Conservation (phyloP, 1,140 invertebrate genomes). For the Monochamus saltuarius region DNA sequence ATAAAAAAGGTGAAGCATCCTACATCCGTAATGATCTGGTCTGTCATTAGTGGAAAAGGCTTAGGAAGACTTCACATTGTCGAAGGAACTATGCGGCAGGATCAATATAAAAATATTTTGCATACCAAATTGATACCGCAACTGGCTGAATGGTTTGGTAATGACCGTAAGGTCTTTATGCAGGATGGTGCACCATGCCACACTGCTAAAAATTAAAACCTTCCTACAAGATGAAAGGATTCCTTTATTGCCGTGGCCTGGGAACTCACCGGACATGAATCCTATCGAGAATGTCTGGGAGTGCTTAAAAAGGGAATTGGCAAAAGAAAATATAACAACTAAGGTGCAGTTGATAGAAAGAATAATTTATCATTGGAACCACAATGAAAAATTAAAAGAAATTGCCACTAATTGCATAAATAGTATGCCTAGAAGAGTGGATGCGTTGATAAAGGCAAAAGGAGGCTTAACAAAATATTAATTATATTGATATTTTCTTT, state of each 20-base stretch:
- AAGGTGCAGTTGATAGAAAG: too few species aligned
- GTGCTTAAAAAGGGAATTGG: constrained; percentile 9
- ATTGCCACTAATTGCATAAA: constrained; percentile 1
- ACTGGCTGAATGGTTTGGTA: not conserved
- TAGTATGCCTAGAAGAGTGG: not conserved
- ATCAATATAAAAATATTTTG: too few species aligned
- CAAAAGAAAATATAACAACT: constrained; percentile 4
- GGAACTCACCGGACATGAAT: not conserved
- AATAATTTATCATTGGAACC: constrained; percentile 5
- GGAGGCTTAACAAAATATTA: constrained; percentile 7
- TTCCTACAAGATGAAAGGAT: not conserved
- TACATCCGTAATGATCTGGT: not conserved
- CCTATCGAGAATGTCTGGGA: constrained; percentile 8
- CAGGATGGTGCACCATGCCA: too few species aligned
- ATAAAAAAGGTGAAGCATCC: not conserved
- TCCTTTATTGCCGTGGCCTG: too few species aligned
- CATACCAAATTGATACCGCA: constrained; percentile 5
- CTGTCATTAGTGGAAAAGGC: not conserved
- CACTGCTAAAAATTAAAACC: not conserved
- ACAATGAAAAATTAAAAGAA: constrained; percentile 1
- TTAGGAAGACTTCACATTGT: too few species aligned
- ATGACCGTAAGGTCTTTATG: not conserved
- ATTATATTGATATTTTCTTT: too few species aligned
- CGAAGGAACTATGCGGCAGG: too few species aligned
- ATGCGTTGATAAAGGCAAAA: constrained; percentile 3